Percentiles rank a stretch among this genome's conserved stretches.
Evolutionary conservation across 2,113 vertebrate species (phyloP).

Genomic region (Solenodon paradoxus): DNA sequence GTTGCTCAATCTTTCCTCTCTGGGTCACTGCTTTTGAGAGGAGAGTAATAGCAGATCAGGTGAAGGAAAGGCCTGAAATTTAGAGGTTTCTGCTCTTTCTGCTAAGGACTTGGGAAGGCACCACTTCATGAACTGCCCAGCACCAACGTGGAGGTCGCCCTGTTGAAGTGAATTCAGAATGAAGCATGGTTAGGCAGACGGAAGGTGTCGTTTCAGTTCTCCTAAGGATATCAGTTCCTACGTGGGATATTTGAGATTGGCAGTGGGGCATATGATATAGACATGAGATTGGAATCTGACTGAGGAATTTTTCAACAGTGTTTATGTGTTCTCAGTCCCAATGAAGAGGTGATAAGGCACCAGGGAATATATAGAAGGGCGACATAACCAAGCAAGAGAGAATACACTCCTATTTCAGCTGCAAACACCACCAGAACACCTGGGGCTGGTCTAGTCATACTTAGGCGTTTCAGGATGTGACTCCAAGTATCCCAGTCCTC

Average conservation of each 20-base stretch:
- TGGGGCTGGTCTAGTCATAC: background rate
- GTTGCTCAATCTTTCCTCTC: background rate
- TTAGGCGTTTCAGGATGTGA: background rate
- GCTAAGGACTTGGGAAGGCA: background rate
- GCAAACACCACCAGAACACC: background rate
- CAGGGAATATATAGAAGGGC: background rate
- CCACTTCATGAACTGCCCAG: background rate
- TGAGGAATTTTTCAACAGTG: background rate
- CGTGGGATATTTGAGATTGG: background rate
- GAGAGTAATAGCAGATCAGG: background rate
- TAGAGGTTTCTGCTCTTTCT: background rate
- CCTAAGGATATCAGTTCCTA: background rate
- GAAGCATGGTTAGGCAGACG: rapidly evolving
- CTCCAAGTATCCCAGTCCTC: background rate
- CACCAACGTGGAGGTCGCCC: background rate
- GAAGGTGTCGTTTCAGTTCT: background rate
- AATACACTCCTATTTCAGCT: too few relatives aligned
- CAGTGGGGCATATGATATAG: background rate
- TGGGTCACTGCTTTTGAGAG: background rate
- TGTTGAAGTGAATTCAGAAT: background rate
- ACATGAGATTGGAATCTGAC: background rate
- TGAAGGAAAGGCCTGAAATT: background rate
- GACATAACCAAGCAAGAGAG: background rate
- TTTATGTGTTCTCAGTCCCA: background rate
- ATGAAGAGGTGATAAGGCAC: background rate